phyloP scores from a whole-genome alignment of 2,797 vertebrate genomes.

The Lateolabrax maculatus region DNA sequence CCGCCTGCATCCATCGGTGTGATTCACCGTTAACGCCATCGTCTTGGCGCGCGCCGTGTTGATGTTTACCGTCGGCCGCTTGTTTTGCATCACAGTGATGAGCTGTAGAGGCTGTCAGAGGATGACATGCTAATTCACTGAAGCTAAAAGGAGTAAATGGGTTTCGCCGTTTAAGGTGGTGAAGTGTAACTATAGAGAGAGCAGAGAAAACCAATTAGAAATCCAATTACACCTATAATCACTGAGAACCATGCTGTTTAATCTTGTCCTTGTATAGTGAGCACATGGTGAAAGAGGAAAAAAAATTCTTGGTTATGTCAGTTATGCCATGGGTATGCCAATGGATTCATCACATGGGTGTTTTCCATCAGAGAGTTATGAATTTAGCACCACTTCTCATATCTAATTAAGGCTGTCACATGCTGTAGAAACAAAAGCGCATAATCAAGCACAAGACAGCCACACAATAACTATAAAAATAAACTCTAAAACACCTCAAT shows the following conservation, averaged over 20 bases:
- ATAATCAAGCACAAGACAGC: not conserved
- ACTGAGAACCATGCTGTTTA: slow-evolving; percentile 48
- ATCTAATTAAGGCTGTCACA: slow-evolving; percentile 21
- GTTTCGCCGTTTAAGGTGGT: slow-evolving; percentile 41
- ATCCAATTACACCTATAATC: slow-evolving; percentile 71
- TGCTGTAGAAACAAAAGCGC: not conserved
- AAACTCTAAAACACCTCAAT: not conserved
- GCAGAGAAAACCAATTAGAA: slow-evolving; percentile 67
- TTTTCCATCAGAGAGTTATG: slow-evolving; percentile 16
- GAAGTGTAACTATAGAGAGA: slow-evolving; percentile 50
- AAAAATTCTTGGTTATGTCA: not conserved
- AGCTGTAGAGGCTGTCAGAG: slow-evolving; percentile 24
- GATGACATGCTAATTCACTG: slow-evolving; percentile 22
- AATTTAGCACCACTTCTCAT: slow-evolving; percentile 4
- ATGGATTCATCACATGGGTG: not conserved
- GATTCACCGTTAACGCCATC: not conserved
- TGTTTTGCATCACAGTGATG: not conserved
- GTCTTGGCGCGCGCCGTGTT: not conserved
- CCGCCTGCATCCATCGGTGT: not conserved
- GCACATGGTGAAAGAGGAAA: slow-evolving; percentile 1
- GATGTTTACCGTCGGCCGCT: slow-evolving; percentile 7
- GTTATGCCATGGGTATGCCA: not conserved
- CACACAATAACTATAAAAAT: not conserved
- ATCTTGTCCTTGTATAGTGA: slow-evolving; percentile 36
- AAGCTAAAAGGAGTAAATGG: slow-evolving; percentile 43